Percentiles rank a stretch among this genome's conserved stretches.
phyloP scores from a whole-genome alignment of 2,797 vertebrate species.

The Cyclopterus lumpus region DNA sequence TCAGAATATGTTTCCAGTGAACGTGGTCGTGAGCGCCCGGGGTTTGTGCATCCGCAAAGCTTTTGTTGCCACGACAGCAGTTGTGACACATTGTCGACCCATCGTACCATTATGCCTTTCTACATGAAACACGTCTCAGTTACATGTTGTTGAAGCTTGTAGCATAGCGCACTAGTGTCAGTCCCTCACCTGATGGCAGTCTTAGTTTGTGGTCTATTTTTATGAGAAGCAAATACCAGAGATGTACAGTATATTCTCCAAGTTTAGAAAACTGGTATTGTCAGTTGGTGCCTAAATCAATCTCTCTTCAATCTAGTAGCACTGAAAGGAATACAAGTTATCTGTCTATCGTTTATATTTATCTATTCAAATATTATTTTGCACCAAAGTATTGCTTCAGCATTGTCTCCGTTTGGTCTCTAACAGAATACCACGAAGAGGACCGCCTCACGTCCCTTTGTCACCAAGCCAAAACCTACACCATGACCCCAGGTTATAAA shows the following conservation, averaged over 20 bases:
- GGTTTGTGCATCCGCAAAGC: conserved; percentile 9
- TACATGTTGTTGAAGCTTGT: conserved; percentile 53
- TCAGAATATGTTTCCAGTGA: conserved; percentile 15
- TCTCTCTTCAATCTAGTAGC: conserved; percentile 34
- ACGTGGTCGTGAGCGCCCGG: conserved; percentile 19
- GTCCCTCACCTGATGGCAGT: conserved; percentile 17
- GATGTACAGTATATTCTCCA: conserved; percentile 35
- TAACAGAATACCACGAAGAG: not conserved
- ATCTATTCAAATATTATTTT: conserved; percentile 8
- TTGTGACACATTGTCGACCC: conserved; percentile 32
- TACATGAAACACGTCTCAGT: conserved; percentile 39
- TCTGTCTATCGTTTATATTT: conserved; percentile 1
- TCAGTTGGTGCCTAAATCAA: conserved; percentile 49
- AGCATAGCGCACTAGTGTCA: conserved; percentile 43
- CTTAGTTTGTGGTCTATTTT: conserved; percentile 35
- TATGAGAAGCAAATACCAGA: conserved; percentile 46
- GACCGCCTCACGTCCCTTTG: not conserved
- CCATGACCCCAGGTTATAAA: conserved; percentile 1
- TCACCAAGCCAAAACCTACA: not conserved
- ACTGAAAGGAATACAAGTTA: conserved; percentile 26
- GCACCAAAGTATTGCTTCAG: not conserved
- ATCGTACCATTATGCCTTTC: conserved; percentile 63
- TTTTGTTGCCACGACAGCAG: conserved; percentile 18
- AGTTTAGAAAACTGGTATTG: conserved; percentile 30
- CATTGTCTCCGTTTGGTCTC: not conserved